phyloP scores from a whole-genome alignment of 2,888 invertebrate genomes.

The Polydrusus pterygomalis region DNA sequence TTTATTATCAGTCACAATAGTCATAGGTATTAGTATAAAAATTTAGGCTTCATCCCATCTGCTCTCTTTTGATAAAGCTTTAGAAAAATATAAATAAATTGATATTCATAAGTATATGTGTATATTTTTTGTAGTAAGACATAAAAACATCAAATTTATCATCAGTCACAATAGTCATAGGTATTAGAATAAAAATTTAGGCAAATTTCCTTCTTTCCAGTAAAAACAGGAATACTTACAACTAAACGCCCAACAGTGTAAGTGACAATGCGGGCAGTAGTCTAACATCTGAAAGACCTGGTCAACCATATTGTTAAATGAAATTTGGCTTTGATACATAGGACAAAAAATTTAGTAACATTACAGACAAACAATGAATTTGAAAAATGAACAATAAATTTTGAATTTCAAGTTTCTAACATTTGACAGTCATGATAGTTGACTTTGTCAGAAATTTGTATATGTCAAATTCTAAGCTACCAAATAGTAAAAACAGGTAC shows the following conservation, averaged over 20 bases:
- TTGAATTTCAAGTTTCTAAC: conserved; percentile 26
- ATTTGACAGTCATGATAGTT: conserved; percentile 18
- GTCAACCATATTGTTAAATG: conserved; percentile 4
- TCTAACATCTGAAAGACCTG: neutral
- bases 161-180: too few relatives aligned
- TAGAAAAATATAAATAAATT: conserved; percentile 1
- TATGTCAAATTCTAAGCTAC: too few relatives aligned
- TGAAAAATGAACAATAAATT: conserved; percentile 34
- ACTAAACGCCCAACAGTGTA: conserved; percentile 29
- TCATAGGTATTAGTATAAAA: too few relatives aligned
- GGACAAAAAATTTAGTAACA: conserved; percentile 19
- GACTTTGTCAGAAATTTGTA: neutral
- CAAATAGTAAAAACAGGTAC: neutral
- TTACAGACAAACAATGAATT: conserved; percentile 15
- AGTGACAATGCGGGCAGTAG: conserved; percentile 31
- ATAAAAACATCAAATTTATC: neutral
- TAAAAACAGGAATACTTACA: conserved; percentile 24
- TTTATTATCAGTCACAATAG: too few relatives aligned
- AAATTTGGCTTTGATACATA: neutral
- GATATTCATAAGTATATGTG: neutral
- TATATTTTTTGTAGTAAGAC: too few relatives aligned
- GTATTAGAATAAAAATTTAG: too few relatives aligned
- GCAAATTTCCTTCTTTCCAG: too few relatives aligned
- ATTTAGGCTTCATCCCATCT: conserved; percentile 59
- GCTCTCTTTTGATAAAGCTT: conserved; percentile 35